Evolutionary conservation across 2,797 vertebrate genomes (phyloP).

Genomic region (Salmo trutta): DNA sequence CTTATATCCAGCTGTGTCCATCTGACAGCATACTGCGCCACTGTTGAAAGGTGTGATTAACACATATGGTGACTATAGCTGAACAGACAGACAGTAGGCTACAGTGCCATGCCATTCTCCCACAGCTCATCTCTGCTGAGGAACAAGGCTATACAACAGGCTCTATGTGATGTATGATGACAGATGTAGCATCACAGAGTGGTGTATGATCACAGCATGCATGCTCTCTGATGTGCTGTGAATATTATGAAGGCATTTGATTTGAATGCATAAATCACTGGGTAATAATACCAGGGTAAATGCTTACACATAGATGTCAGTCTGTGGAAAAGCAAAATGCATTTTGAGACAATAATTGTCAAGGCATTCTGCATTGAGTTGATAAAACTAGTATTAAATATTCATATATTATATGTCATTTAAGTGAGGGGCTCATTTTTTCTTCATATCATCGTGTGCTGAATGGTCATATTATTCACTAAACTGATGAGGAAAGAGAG

Average conservation of each 20-base stretch:
- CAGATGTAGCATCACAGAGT: background rate
- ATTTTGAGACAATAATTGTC: background rate
- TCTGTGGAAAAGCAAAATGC: background rate
- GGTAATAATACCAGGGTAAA: background rate
- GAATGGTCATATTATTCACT: background rate
- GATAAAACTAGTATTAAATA: background rate
- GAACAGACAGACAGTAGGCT: background rate
- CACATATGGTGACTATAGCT: background rate
- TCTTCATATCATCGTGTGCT: background rate
- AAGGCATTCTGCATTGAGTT: background rate
- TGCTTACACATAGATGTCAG: background rate
- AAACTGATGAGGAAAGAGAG: background rate
- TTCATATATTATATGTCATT: background rate
- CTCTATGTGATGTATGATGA: background rate
- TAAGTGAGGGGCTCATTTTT: background rate
- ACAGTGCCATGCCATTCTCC: background rate
- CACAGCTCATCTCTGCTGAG: background rate
- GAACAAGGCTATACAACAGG: background rate
- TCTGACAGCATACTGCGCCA: background rate
- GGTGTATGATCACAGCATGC: background rate
- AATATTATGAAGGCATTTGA: background rate
- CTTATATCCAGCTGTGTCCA: background rate
- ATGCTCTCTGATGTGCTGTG: background rate
- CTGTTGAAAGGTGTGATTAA: background rate
- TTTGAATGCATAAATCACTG: background rate